Evolutionary conservation across 2,888 invertebrate species (phyloP).

Genomic region (Microctonus hyperodae): DNA sequence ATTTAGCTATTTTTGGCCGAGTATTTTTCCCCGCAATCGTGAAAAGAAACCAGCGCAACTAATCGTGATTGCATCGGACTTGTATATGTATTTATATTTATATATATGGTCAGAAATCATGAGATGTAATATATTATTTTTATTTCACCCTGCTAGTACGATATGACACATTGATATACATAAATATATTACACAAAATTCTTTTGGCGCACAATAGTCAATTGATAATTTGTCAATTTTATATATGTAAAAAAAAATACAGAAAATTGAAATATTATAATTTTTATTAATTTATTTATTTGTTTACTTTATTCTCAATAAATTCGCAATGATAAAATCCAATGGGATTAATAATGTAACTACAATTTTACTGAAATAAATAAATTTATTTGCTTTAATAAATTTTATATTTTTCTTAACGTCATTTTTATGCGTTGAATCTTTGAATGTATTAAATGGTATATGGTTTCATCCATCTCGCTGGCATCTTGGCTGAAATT

Average conservation of each 20-base stretch:
- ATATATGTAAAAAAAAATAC: not conserved
- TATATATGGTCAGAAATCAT: slow-evolving; percentile 10
- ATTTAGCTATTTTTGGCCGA: slow-evolving; percentile 17
- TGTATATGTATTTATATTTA: no score
- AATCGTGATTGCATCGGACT: slow-evolving; percentile 47
- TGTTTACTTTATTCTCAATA: not conserved
- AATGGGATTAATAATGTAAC: not conserved
- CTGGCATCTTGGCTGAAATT: slow-evolving; percentile 16
- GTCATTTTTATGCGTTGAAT: not conserved
- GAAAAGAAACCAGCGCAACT: slow-evolving; percentile 27
- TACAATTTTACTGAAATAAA: no score
- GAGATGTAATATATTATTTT: slow-evolving; percentile 29
- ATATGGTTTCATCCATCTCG: not conserved
- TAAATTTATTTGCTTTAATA: no score
- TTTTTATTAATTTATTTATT: not conserved
- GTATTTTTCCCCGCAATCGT: slow-evolving; percentile 28
- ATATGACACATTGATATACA: not conserved
- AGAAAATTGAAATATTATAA: slow-evolving; percentile 7
- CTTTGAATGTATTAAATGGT: not conserved
- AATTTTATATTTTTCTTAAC: no score
- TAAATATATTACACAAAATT: not conserved
- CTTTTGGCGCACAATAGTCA: not conserved
- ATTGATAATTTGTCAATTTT: slow-evolving; percentile 28
- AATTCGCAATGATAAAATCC: not conserved
- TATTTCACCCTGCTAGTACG: slow-evolving; percentile 25